phyloP scores from a whole-genome alignment of 2,888 invertebrate species.

The Ceraclea dissimilis region DNA sequence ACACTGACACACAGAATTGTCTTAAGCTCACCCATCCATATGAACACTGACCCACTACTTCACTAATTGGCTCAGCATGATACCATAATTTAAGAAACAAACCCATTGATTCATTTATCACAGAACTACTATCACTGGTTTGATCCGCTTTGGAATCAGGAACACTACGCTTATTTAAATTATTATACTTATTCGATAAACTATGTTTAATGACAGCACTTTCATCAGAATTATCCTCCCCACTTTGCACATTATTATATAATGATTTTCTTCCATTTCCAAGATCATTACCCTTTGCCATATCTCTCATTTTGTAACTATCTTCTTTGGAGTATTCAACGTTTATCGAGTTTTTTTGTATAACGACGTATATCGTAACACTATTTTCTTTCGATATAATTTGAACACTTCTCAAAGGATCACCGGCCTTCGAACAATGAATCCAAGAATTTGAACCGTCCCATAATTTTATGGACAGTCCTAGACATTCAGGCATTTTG shows the following conservation, averaged over 20 bases:
- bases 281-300: slow-evolving; percentile 9
- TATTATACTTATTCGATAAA: neutral
- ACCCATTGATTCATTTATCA: slow-evolving; percentile 29
- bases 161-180: slow-evolving; percentile 1
- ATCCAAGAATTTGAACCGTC: slow-evolving; percentile 53
- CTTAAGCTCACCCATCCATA: slow-evolving; percentile 64
- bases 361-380: slow-evolving; percentile 39
- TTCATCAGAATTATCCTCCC: slow-evolving; percentile 2
- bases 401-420: slow-evolving; percentile 50
- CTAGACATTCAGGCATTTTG: slow-evolving; percentile 39
- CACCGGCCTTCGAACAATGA: slow-evolving; percentile 53
- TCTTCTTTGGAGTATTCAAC: slow-evolving; percentile 9
- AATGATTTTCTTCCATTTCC: slow-evolving; percentile 2
- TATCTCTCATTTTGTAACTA: slow-evolving; percentile 9
- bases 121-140: slow-evolving; percentile 4
- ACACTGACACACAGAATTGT: slow-evolving; percentile 58
- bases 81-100: slow-evolving; percentile 56
- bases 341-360: slow-evolving; percentile 26
- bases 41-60: slow-evolving; percentile 57
- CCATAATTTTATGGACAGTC: slow-evolving; percentile 50
- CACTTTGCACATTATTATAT: slow-evolving; percentile 6
- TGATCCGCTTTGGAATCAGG: slow-evolving; percentile 6
- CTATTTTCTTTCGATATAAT: slow-evolving; percentile 53
- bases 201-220: slow-evolving; percentile 15
- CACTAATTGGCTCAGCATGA: slow-evolving; percentile 54